Evolutionary conservation across 2,797 vertebrate species (phyloP).

Genomic region (Coregonus sp.): DNA sequence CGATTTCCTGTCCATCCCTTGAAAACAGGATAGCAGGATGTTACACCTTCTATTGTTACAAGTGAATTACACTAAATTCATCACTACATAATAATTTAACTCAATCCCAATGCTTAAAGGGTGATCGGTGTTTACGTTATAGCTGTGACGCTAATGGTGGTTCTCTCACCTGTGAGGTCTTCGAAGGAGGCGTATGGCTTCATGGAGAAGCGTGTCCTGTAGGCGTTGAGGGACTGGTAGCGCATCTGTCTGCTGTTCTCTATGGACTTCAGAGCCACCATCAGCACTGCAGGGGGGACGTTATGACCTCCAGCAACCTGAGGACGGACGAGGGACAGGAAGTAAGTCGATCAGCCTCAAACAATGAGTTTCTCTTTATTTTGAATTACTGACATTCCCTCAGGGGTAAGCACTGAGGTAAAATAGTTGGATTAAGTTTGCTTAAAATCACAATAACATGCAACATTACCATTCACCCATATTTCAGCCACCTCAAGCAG

Average conservation of each 20-base stretch:
- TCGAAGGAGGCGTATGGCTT: slow-evolving; percentile 91
- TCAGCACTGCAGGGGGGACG: slow-evolving; percentile 80
- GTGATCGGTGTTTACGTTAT: background rate
- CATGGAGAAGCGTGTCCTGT: slow-evolving; percentile 91
- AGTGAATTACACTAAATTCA: background rate
- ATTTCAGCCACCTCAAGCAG: background rate
- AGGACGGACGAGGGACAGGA: slow-evolving; percentile 7
- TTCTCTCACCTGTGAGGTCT: slow-evolving; percentile 89
- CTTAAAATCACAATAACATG: background rate
- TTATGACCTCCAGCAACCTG: slow-evolving; percentile 95
- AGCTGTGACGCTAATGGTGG: slow-evolving; percentile 10
- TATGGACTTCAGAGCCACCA: slow-evolving; percentile 89
- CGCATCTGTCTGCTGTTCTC: slow-evolving; percentile 93
- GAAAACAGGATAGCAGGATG: background rate
- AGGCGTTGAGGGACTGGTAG: slow-evolving; percentile 92
- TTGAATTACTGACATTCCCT: background rate
- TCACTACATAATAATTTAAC: background rate
- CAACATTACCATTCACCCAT: background rate
- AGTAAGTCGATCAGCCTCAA: slow-evolving; percentile 19
- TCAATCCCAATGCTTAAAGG: background rate
- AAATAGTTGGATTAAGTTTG: background rate
- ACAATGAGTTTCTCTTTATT: background rate
- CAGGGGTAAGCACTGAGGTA: background rate
- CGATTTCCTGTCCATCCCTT: background rate
- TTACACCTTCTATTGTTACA: background rate